phyloP scores from a whole-genome alignment of 2,113 vertebrate species.

The Tapirus terrestris region DNA sequence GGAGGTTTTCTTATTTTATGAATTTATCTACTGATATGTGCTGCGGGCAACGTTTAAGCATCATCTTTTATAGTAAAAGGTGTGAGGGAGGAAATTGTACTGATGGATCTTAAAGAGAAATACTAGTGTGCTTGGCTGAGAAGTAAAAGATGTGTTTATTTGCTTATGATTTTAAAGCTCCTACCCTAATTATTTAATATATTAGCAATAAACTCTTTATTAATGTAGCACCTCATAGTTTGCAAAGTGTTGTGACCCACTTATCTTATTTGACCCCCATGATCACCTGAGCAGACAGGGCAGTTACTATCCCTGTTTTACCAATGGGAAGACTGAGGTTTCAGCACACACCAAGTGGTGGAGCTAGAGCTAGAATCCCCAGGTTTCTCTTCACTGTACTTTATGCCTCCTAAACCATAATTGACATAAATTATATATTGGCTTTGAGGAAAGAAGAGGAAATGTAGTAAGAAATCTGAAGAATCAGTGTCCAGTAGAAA shows the following conservation, averaged over 20 bases:
- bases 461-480: not conserved
- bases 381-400: not conserved
- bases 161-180: slow-evolving; percentile 16
- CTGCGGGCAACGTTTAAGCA: not conserved
- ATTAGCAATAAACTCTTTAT: not conserved
- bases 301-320: not conserved
- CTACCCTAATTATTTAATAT: not conserved
- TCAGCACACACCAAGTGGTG: not conserved
- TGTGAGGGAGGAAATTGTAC: not conserved
- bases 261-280: not conserved
- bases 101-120: slow-evolving; percentile 35
- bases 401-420: not conserved
- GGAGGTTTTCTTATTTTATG: not conserved
- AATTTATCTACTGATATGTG: slow-evolving; percentile 2
- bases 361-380: not conserved
- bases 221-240: slow-evolving; percentile 6
- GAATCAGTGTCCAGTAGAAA: not conserved
- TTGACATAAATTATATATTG: not conserved
- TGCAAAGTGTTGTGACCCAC: not conserved
- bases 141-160: slow-evolving; percentile 7
- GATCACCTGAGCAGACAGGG: not conserved
- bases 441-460: slow-evolving; percentile 20
- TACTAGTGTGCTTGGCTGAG: not conserved
- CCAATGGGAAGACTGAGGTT: not conserved
- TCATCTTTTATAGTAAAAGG: slow-evolving; percentile 18